Base-by-base conservation (phyloP, 2,888 invertebrate species). In the Taphrorychus bicolor region DNA sequence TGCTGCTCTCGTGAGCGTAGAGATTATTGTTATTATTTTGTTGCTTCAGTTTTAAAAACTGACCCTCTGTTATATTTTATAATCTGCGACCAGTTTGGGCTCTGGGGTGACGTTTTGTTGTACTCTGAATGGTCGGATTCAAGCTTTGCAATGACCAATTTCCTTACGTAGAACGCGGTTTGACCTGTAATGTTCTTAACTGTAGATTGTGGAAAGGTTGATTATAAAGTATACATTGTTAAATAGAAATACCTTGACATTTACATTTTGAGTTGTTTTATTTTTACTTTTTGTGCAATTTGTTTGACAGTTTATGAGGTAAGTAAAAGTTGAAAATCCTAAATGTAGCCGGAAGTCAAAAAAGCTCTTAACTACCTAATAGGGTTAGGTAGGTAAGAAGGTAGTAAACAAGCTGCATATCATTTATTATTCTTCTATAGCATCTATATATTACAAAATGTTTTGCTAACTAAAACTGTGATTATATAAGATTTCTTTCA, bases 201-300 rank as follows among this genome's bases (percentile, higher is more conserved):
- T 83, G 82, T 83, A 83, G 83, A 83, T 82, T 83, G 83, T 83
- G 83, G 83, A 83, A 82, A 82, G 83, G 83, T 83, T 83, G 82
- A 83, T 82, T 82, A 83, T 83, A 82, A 83, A 82, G 82, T 83
- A 83, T 82, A 83, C 82, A 83, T 83, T 83, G 83, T 83, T 83
- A 83, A 65, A 83, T 83, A 83, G 83, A 83, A 83, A 83, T 83
- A 83, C 81, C 83, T 82, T 83, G 83, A 83, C 82, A 83, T 82
- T 83, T 81, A 78, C 77, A 75, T 48, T 54, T 67, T 67, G 19
- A 9, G 19, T 18, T 17, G 7, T 16, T 48, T 16, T 19, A 48
- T 16, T n/a, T n/a, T 2, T 48, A 48, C 19, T 18, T 5, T 16
- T 48, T 48, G 48, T 5, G 9, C 9, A n/a, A 40, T 40, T 40